phyloP scores from a whole-genome alignment of 2,797 vertebrate species.

The Zenarchopterus dispar region DNA sequence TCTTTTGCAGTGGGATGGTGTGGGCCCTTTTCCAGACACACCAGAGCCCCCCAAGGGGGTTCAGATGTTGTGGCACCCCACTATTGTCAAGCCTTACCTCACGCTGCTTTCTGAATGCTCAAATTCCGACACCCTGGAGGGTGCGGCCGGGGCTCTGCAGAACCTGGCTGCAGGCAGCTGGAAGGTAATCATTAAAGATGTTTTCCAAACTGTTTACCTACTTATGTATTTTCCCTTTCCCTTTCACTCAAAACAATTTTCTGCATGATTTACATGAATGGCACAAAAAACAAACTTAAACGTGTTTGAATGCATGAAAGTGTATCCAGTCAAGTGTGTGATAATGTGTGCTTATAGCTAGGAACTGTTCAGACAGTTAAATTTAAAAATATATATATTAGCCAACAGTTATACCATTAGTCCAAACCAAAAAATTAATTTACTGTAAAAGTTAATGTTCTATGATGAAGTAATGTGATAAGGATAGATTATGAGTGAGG shows the following conservation, averaged over 20 bases:
- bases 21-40: constrained; percentile 95
- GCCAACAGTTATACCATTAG: neutral
- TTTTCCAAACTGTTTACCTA: neutral
- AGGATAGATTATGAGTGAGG: neutral
- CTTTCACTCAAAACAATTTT: too few relatives aligned
- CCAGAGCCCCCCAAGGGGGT: constrained; percentile 96
- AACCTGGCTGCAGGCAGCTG: constrained; percentile 98
- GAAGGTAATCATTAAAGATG: constrained; percentile 86
- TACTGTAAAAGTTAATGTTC: constrained; percentile 15
- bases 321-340: neutral
- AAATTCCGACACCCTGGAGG: constrained; percentile 98
- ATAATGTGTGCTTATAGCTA: neutral
- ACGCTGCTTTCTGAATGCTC: constrained; percentile 99
- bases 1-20: constrained; percentile 93
- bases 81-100: constrained; percentile 99
- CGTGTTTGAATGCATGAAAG: too few relatives aligned
- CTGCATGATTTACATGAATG: too few relatives aligned
- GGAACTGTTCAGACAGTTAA: neutral
- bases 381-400: too few relatives aligned
- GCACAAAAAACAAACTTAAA: neutral
- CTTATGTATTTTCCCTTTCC: too few relatives aligned
- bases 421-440: constrained; percentile 1
- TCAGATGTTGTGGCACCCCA: constrained; percentile 99
- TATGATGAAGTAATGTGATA: neutral
- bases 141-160: constrained; percentile 96